Evolutionary conservation across 2,113 vertebrate genomes (phyloP).

Genomic region (Podilymbus podiceps): DNA sequence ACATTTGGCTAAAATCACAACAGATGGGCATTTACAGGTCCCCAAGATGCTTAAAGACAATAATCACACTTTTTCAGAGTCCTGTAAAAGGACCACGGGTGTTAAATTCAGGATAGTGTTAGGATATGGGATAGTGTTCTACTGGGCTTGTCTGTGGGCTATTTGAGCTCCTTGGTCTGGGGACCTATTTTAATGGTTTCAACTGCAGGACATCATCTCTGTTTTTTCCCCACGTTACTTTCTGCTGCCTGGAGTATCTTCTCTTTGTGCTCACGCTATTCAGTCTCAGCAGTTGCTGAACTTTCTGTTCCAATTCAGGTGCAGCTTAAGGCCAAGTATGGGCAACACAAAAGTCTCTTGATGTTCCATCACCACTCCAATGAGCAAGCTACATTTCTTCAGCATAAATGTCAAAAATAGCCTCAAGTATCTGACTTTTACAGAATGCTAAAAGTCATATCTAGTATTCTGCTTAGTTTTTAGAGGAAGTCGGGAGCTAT

Average conservation of each 20-base stretch:
- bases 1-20: neutral
- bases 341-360: neutral
- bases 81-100: neutral
- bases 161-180: neutral
- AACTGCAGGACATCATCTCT: neutral
- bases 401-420: neutral
- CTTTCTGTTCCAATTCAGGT: neutral
- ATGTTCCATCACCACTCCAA: neutral
- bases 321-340: neutral
- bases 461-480: neutral
- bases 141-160: fast-evolving
- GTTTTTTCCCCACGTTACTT: neutral
- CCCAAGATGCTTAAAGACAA: neutral
- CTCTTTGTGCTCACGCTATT: neutral
- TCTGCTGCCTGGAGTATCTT: neutral
- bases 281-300: neutral
- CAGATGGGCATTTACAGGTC: neutral
- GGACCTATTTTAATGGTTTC: neutral
- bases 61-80: neutral
- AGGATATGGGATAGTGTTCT: no score
- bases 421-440: neutral
- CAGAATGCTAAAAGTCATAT: neutral
- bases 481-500: neutral
- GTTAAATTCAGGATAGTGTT: neutral
- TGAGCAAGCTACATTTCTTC: neutral